Conservation (phyloP, 1,140 invertebrate species). For the Scaptomyza montana region DNA sequence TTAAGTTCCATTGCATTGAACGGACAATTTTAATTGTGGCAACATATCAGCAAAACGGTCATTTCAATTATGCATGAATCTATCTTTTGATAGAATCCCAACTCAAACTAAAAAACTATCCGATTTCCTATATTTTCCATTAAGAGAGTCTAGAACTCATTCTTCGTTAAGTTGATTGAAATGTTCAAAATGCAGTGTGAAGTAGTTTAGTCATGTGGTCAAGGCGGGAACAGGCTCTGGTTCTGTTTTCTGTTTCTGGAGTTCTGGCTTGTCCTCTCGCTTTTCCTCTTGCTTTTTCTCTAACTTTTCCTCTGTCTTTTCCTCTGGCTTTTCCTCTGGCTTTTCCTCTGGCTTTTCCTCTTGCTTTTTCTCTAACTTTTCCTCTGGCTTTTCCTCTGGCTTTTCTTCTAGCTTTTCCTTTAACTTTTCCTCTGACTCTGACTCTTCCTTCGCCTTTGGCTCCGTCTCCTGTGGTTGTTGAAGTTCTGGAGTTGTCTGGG, state of each 20-base stretch:
- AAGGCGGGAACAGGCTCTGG: not conserved
- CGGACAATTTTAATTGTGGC: slow-evolving; percentile 48
- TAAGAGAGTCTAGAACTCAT: too few species aligned
- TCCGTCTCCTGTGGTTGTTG: too few species aligned
- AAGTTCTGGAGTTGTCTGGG: too few species aligned
- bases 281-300: too few species aligned
- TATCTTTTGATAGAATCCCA: not conserved
- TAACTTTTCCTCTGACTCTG: too few species aligned
- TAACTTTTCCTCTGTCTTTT: too few species aligned
- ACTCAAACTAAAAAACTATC: not conserved
- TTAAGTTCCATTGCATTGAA: slow-evolving; percentile 50
- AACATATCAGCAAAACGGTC: slow-evolving; percentile 35
- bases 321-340: too few species aligned
- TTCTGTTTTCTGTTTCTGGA: not conserved
- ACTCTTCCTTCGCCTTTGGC: too few species aligned
- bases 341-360: too few species aligned
- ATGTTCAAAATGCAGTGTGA: not conserved
- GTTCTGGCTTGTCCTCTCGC: not conserved
- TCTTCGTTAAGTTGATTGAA: not conserved
- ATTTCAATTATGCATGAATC: slow-evolving; percentile 24
- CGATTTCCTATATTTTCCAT: not conserved
- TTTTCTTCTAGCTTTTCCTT: too few species aligned
- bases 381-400: too few species aligned
- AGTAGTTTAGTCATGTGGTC: not conserved
- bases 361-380: too few species aligned